phyloP scores from a whole-genome alignment of 2,113 vertebrate species.

The Sminthopsis crassicaudata region DNA sequence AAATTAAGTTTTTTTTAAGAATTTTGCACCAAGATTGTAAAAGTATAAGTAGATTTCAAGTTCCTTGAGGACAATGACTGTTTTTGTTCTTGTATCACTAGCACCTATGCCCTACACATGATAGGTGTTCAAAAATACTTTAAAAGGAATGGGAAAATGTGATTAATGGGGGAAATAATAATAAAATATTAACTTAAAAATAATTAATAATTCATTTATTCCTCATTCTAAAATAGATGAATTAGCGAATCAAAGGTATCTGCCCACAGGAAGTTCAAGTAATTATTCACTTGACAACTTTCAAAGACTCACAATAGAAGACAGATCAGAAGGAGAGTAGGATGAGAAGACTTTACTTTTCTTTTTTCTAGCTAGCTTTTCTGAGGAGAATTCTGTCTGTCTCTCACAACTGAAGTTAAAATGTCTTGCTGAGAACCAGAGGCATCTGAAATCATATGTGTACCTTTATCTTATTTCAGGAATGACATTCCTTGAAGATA shows the following conservation, averaged over 20 bases:
- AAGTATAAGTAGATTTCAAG: not conserved
- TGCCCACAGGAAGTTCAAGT: constrained; percentile 18
- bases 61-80: not conserved
- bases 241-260: constrained; percentile 1
- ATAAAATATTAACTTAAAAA: not conserved
- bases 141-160: fast-evolving
- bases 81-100: not conserved
- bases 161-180: not conserved
- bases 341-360: constrained; percentile 20
- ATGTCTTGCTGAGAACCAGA: not conserved
- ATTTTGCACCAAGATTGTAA: not conserved
- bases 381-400: not conserved
- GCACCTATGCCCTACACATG: not conserved
- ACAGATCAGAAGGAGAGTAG: not conserved
- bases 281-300: constrained; percentile 52
- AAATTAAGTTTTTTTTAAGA: not conserved
- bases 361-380: constrained; percentile 6
- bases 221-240: constrained; percentile 25
- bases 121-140: not conserved
- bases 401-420: constrained; percentile 27
- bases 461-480: not conserved
- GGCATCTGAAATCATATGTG: not conserved
- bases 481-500: not conserved
- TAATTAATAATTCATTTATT: not conserved
- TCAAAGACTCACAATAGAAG: constrained; percentile 51